Conservation (phyloP, 53 echinoderm and acorn worm species). For the Astropecten irregularis region DNA sequence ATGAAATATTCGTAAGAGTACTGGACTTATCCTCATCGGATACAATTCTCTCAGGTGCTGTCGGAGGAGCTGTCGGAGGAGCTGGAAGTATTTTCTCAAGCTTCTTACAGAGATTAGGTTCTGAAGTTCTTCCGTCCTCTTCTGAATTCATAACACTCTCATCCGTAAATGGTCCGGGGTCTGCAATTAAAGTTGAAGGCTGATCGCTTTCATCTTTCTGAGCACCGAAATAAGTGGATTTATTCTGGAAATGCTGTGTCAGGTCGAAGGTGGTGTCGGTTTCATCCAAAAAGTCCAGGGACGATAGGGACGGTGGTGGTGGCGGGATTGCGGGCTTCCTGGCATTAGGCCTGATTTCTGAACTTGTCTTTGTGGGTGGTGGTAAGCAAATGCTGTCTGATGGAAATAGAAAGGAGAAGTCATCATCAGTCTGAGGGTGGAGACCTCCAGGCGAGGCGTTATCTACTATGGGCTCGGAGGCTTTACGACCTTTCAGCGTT, state of each 20-base stretch:
- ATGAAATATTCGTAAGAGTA: not conserved
- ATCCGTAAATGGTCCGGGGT: no score
- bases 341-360: not conserved
- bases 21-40: not conserved
- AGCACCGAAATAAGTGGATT: not conserved
- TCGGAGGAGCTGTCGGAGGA: no score
- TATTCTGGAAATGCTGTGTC: constrained; percentile 25
- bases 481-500: not conserved
- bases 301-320: constrained; percentile 78
- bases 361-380: not conserved
- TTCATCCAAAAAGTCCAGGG: constrained; percentile 89
- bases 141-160: no score
- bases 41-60: not conserved
- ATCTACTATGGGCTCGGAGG: not conserved
- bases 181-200: no score
- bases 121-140: not conserved
- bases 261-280: constrained; percentile 38
- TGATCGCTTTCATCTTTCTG: no score
- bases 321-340: constrained; percentile 62
- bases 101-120: not conserved
- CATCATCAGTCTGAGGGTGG: constrained; percentile 1
- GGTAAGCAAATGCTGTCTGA: constrained; percentile 7
- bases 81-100: not conserved
- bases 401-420: constrained; percentile 65
- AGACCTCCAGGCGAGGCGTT: not conserved